Evolutionary conservation across 2,797 vertebrate species (phyloP), one percentile per base, ranked within the genome.

Genomic region (Gymnocypris eckloni): DNA sequence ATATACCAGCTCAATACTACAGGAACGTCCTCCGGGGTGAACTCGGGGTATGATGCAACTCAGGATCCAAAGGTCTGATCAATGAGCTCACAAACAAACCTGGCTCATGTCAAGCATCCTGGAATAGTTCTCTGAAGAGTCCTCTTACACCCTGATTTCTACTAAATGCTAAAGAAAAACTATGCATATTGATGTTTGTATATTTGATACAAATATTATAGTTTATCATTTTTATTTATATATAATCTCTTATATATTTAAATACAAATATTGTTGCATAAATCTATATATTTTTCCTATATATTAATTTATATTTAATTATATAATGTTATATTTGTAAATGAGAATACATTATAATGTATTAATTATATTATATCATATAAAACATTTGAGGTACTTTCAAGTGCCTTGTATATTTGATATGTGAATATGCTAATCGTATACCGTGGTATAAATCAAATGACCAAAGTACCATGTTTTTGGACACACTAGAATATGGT

Each of bases 11-110:
- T 39, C 20, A 28, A 84, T 76, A 66, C 72, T 54, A 54, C 59
- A 77, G 45, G 72, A 84, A 70, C 28, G 64, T 78, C 75, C 73
- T 78, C 67, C 76, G 69, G 16, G 33, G 75, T 84, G 45, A 69
- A 78, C 16, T 66, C 43, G 13, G 54, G 18, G 6, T 67, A 15
- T 81, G 69, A 86, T 41, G 78, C 54, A 86, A 84, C 61, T 77
- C 33, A 25, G 69, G 43, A 64, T 86, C 69, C 78, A 81, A 86
- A 86, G 84, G 69, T 81, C 84, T 67, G 78, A 86, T 81, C 78
- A 81, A 67, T 86, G 84, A 48, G 52, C 43, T 61, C 28, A 13
- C 67, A 80, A 72, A 86, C 77, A 86, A 73, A 81, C 69, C 78
- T 71, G 83, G 18, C 18, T 71, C 64, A 79, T 79, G n/a, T 78